Evolutionary conservation across 2,113 vertebrate genomes (phyloP).

Genomic region (Strix aluco): DNA sequence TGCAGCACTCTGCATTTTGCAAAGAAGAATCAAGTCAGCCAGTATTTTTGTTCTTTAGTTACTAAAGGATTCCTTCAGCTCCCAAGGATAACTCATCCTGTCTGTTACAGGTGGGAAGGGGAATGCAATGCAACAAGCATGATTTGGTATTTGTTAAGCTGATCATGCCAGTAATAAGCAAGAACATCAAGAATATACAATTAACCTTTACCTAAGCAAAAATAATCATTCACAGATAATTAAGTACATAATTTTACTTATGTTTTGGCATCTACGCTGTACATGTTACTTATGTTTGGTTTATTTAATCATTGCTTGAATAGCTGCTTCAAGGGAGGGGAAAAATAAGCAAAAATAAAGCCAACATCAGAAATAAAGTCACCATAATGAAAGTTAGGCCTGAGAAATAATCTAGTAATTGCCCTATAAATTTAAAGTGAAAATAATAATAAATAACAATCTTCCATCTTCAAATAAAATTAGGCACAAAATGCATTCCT

Average conservation of each 20-base stretch:
- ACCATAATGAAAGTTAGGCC: not conserved
- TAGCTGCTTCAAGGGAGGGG: not conserved
- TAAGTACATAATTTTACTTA: not conserved
- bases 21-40: not conserved
- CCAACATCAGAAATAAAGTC: not conserved
- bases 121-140: not conserved
- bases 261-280: not conserved
- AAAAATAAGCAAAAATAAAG: not conserved
- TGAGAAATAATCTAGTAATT: not conserved
- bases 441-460: not conserved
- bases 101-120: not conserved
- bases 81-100: not conserved
- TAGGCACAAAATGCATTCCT: not conserved
- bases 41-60: slow-evolving; percentile 36
- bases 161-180: not conserved
- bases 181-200: not conserved
- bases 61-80: slow-evolving; percentile 3
- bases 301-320: not conserved
- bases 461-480: not conserved
- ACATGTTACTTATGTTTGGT: not conserved
- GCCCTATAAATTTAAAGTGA: not conserved
- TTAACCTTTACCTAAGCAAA: not conserved
- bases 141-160: not conserved
- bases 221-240: not conserved
- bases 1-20: slow-evolving; percentile 3